Base-by-base conservation (phyloP, 2,113 vertebrate species). In the Tragelaphus scriptus region DNA sequence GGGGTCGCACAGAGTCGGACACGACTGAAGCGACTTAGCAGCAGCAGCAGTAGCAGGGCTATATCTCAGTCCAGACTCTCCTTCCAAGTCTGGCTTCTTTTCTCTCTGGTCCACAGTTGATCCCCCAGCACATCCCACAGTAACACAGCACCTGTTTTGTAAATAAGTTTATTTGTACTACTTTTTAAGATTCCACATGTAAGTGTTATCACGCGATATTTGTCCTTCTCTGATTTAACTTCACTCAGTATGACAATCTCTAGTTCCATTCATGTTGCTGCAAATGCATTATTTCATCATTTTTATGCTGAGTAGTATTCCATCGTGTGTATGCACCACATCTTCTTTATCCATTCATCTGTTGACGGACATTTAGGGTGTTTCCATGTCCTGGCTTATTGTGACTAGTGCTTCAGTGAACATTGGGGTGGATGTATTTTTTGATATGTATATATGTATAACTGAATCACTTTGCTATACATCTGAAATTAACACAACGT, bases 281-380 rank as follows among this genome's bases (percentile, higher is more conserved):
- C 28, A 32, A 30, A 21, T 12, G 47, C 47, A 3, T 51, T 21
- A 12, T 19, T 32, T 11, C 79, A 32, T 3, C 32, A 21, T 51
- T 49, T 11, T 12, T 51, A 19, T 3, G 47, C 28, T 81, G 79
- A 19, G 5, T 11, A 32, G 5, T 32, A 19, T 21, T 32, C 47
- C 16, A 19, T 17, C 2, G 17, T 3, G 28, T 32, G 5, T 3
- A 12, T 2, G 16, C 0, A 6, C 15, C 28, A 19, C 47, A 1
- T 49, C 79, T 26, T 77, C 71, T 51, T 51, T 32, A 3, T 51
- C 79, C 28, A 32, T 6, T 19, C 79, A 3, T 51, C 79, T 21
- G 79, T 2, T 81, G 47, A 51, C 0, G 5, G 79, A 81, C 28
- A 81, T 6, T 51, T 80, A 32, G 79, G 79, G 16, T 51, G 28